Conservation (phyloP, 2,113 vertebrate species). For the Osmerus mordax region DNA sequence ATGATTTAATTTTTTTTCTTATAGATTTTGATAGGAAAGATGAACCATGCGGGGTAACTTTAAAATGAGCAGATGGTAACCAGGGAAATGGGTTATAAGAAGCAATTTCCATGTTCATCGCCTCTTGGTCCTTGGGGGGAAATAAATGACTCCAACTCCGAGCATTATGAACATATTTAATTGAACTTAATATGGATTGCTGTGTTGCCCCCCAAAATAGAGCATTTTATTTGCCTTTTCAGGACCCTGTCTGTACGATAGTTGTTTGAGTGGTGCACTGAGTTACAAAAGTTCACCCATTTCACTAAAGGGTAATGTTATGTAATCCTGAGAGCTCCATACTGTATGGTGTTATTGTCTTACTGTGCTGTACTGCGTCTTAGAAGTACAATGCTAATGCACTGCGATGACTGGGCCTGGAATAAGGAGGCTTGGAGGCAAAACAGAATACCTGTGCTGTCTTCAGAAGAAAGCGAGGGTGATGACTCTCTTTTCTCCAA, state of each 20-base stretch:
- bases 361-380: slow-evolving; percentile 21
- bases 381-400: slow-evolving; percentile 5
- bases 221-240: slow-evolving; percentile 5
- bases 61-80: slow-evolving; percentile 54
- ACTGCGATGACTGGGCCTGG: slow-evolving; percentile 15
- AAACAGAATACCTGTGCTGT: slow-evolving; percentile 38
- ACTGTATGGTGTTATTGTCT: slow-evolving; percentile 24
- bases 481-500: slow-evolving; percentile 21
- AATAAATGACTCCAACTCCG: slow-evolving; percentile 42
- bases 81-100: slow-evolving; percentile 51
- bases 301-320: slow-evolving; percentile 35
- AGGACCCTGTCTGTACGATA: neutral
- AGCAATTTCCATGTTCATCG: slow-evolving; percentile 45
- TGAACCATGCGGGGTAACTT: slow-evolving; percentile 41
- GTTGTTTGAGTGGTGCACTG: neutral
- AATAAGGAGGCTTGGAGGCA: slow-evolving; percentile 10
- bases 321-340: slow-evolving; percentile 24
- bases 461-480: slow-evolving; percentile 4
- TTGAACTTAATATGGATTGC: slow-evolving; percentile 28
- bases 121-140: slow-evolving; percentile 14
- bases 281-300: slow-evolving; percentile 11
- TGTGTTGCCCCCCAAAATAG: slow-evolving; percentile 6
- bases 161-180: slow-evolving; percentile 44
- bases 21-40: slow-evolving; percentile 25
- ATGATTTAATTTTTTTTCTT: slow-evolving; percentile 28